A percentile compares a stretch with the other conserved stretches of the same genome.
phyloP scores from a whole-genome alignment of 2,888 invertebrate species.

The Latheticus oryzae region DNA sequence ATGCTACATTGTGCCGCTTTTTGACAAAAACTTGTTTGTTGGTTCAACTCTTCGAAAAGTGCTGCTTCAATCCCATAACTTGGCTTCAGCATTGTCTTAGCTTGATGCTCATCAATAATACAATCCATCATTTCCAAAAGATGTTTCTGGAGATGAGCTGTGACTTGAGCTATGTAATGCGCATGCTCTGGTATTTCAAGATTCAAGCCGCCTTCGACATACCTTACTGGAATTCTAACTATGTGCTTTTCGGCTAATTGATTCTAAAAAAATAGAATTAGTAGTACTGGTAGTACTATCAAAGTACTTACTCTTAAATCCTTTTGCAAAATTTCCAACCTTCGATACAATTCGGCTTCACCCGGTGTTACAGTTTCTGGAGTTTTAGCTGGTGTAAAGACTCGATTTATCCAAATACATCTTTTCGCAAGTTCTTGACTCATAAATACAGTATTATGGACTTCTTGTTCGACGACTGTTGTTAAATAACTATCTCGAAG shows the following conservation, averaged over 20 bases:
- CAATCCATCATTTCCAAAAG: constrained; percentile 77
- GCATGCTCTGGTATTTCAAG: constrained; percentile 69
- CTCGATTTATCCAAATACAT: constrained; percentile 83
- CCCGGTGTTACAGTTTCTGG: constrained; percentile 69
- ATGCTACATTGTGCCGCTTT: constrained; percentile 77
- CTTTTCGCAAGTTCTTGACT: constrained; percentile 82
- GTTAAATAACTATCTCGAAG: constrained; percentile 84
- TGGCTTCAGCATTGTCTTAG: constrained; percentile 70
- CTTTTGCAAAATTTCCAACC: constrained; percentile 77
- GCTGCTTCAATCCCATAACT: constrained; percentile 73
- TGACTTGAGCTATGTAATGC: constrained; percentile 74
- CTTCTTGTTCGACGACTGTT: constrained; percentile 85
- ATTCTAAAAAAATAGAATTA: constrained; percentile 65
- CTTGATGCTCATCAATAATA: constrained; percentile 76
- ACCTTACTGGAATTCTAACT: constrained; percentile 70
- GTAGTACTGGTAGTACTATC: background rate
- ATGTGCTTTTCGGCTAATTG: constrained; percentile 82
- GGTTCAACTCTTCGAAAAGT: constrained; percentile 77
- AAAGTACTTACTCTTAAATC: constrained; percentile 73
- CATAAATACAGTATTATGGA: constrained; percentile 84
- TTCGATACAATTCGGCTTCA: constrained; percentile 75
- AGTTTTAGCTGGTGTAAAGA: constrained; percentile 68
- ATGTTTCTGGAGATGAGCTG: constrained; percentile 74
- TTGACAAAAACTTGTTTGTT: constrained; percentile 80
- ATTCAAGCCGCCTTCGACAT: constrained; percentile 68